A percentile compares a stretch with the other conserved stretches of the same genome.
phyloP scores from a whole-genome alignment of 2,113 vertebrate genomes.

The Brachyhypopomus gauderio region DNA sequence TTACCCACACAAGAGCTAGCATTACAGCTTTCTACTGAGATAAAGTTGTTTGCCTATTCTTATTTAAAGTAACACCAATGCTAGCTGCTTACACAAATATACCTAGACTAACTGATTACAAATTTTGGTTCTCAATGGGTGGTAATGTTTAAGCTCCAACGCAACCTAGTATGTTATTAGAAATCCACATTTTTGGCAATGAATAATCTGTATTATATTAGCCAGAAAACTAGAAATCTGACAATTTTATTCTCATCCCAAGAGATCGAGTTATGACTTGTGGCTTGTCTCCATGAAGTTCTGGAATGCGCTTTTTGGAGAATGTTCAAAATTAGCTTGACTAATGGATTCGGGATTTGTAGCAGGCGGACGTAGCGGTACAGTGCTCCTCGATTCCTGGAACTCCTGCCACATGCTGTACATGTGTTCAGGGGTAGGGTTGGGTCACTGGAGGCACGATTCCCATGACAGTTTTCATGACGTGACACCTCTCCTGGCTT shows the following conservation, averaged over 20 bases:
- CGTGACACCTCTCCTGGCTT: no score
- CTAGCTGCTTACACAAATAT: not conserved
- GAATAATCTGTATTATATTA: no score
- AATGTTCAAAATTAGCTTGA: no score
- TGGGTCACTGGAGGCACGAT: not conserved
- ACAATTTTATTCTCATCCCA: no score
- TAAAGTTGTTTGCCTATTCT: conserved; percentile 37
- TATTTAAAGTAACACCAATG: conserved; percentile 12
- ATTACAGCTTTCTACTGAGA: conserved; percentile 47
- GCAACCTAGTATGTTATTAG: no score
- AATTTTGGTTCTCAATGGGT: not conserved
- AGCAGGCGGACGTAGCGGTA: not conserved
- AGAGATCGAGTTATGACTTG: no score
- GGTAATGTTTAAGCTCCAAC: not conserved
- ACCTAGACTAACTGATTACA: not conserved
- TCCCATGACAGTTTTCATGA: not conserved
- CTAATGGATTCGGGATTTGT: not conserved
- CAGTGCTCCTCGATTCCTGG: not conserved
- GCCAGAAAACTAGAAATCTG: no score
- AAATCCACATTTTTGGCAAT: no score
- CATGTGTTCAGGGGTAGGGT: not conserved
- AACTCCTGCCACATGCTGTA: not conserved
- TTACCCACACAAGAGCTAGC: conserved; percentile 14
- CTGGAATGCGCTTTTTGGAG: no score
- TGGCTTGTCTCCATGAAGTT: no score